Base-by-base conservation (phyloP, 2,113 vertebrate genomes). In the Natator depressus region DNA sequence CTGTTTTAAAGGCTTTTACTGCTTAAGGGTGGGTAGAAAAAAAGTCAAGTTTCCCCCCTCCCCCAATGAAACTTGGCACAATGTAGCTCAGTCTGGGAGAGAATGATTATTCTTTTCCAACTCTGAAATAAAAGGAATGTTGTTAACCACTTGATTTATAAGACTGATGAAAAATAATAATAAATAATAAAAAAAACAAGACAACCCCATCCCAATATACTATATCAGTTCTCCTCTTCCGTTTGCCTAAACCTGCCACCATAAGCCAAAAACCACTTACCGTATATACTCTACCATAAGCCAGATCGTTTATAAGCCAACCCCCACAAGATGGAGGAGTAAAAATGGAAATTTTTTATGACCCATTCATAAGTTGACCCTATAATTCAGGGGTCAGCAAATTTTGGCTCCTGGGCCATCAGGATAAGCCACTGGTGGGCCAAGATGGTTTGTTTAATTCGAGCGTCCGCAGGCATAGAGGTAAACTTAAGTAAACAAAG, bases 111-210 rank as follows among this genome's bases (percentile, higher is more conserved):
- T 94, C 59, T 87, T 62, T n/a, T 87, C 81, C 84, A 84, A 69
- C 35, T 69, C 8, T 38, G 9, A 69, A 69, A 69, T 69, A 38
- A 38, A 69, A 69, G 85, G 94, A 88, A 53, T 27, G 94, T 84
- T 93, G 94, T 89, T 90, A 90, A 51, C 93, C 95, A 96, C 94
- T 76, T 19, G 93, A 94, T 57, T 94, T 62, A 54, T 91, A 91
- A 89, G 55, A 83, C 0, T 95, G 82, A 87, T 95, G 90, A 54
- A 82, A 76, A 96, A 95, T 93, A 93, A n/a, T 17, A n/a, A 0
- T 76, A 54, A n/a, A 0, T 76, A 54, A 29, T 94, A 89, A 38
- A 79, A 82, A 82, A 10, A 47, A 47, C 38, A 65, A n/a, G 35
- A 69, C 8, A 38, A 94, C 69, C 51, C 83, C 80, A 76, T 35